Base-by-base conservation (phyloP, 2,113 vertebrate genomes). In the Heterotis niloticus region DNA sequence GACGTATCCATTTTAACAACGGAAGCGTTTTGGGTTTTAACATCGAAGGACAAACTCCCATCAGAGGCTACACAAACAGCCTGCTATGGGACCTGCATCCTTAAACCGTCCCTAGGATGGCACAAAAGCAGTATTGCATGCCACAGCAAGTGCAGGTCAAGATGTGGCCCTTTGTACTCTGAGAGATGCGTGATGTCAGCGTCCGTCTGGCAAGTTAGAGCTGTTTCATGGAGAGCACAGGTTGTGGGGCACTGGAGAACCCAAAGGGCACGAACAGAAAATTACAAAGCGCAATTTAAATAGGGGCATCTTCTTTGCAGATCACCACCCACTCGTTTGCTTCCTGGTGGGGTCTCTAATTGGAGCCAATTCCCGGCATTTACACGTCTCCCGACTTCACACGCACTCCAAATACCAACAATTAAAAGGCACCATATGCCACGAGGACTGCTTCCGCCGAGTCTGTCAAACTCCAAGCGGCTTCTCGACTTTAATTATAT, bases 1-100 rank as follows among this genome's bases (percentile, higher is more conserved):
- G 59, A 62, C 20, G 9, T 76, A 80, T 80, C 59, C 73, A 80
- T 80, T 75, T 17, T n/a, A 52, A 62, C 60, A 18, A 44, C 23
- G 34, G 17, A 17, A 52, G 52, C 54, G 62, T 75, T 62, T 75
- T 62, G 57, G 64, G 64, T 70, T 74, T 76, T 80, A 76, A 76
- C 69, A 54, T 64, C 64, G 64, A 80, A 76, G 74, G 73, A 67
- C 74, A 76, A 13, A 66, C 51, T 57, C 62, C 14, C 44, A 10
- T 5, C 12, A n/a, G 60, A 11, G 54, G 67, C 51, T 56, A 51
- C 5, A 51, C 54, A 65, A 77, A 64, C 24, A 20, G 64, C 20
- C 64, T 11, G 26, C 16, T 18, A 10, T 28, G 68, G 56, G 4
- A 51, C 65, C 72, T 3, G 51, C 66, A 23, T 23, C n/a, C 54